Base-by-base conservation (phyloP, 2,888 invertebrate species). In the Nasonia oneida region DNA sequence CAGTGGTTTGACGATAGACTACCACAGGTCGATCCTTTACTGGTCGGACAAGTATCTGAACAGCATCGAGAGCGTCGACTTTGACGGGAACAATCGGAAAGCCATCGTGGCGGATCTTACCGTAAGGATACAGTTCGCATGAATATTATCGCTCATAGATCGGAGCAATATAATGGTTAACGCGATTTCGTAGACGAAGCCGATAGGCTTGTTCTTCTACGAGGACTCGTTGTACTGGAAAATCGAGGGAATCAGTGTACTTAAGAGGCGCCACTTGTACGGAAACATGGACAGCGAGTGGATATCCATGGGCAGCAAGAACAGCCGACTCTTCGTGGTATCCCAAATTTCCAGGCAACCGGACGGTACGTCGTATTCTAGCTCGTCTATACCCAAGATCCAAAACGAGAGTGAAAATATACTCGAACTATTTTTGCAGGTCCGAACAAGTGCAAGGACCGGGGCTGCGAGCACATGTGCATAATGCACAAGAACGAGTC, bases 211-310 rank as follows among this genome's bases (percentile, higher is more conserved):
- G 37, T 95, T 95, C 6, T 94, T 97, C 71, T 97, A 96, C 91
- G 97, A 97, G 91, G 96, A 97, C 92, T 94, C 96, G 88, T 93
- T 98, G 0, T 98, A 96, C 93, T 97, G 96, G 94, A 92, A 96
- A 0, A 94, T 94, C 5, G 94, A 94, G 0, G 94, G 94, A 76
- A 93, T 94, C 0, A 95, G 94, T 73, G 94, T 94, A 37, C 93
- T 96, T 50, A 94, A 94, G 29, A 95, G 95, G 83, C 97, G 96
- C 90, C 93, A 93, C n/a, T 92, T 96, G 57, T 95, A 94, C 88
- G 95, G 95, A 0, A 86, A 91, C 8, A 93, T 92, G 50, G 90
- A 89, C 1, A 96, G 96, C 90, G 91, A 92, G 18, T 90, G 91
- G 2, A 93, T 95, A 87, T 92, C 93, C 77, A 87, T 91, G n/a